Base-by-base conservation (phyloP, 1,140 invertebrate species). In the Platyscapa corneri region DNA sequence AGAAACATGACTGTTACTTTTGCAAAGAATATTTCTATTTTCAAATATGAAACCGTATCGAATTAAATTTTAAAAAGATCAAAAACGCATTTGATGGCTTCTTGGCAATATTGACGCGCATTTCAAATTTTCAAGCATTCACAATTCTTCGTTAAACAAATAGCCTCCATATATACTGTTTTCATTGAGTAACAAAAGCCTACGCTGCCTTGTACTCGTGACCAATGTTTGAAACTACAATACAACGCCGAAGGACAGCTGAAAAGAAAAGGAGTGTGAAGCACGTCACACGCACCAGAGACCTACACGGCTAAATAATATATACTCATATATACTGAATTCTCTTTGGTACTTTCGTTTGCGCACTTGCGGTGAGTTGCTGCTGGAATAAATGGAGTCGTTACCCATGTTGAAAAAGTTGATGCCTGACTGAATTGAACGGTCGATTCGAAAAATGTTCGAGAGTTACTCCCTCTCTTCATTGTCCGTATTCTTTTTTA, bases 311-410 rank as follows among this genome's bases (percentile, higher is more conserved):
- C 88, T 89, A 88, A 88, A 89, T 7, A 64, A 14, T 27, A 18
- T 3, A 3, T 74, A 32, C 10, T 7, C 20, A 76, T 18, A 49
- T 42, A 46, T 46, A 30, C 3, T 87, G 83, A 76, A 8, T 20
- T 46, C 23, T 70, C 23, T 3, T 3, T 82, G 23, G 56, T 5
- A 3, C 27, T 27, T 80, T 79, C 72, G 79, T 87, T 53, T 85
- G 87, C 88, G 78, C 81, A 87, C 86, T 89, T 86, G 88, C 90
- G 90, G 90, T 88, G 88, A 90, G 91, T 88, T 81, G 42, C 83
- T 89, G 88, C 88, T 46, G 89, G 89, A 91, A 91, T 89, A 92
- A 92, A 91, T 91, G 88, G 88, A 89, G 89, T n/a, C 14, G 39
- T 5, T 8, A 8, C 5, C 5, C 56, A 1, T 27, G 0, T 16